Percentiles rank a stretch among this genome's conserved stretches.
These are phyloP conservation scores for Anoplophora glabripennis DNA, from an alignment of 1,140 invertebrate species.

Conservation along the genomic window DNA sequence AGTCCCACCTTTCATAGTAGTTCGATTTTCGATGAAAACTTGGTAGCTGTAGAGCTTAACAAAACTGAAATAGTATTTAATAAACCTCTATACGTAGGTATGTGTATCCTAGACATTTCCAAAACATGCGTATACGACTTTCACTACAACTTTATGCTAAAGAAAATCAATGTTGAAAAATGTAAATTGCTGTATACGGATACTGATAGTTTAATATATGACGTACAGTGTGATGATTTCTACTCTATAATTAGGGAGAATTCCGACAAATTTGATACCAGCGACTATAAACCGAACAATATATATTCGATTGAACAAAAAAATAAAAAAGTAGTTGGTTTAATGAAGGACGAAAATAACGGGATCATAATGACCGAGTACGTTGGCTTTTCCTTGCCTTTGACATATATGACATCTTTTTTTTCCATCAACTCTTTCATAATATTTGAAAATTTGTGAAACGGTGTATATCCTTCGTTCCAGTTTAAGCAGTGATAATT, in stretches of 20 bases:
- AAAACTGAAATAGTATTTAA: conserved; percentile 38
- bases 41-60: conserved; percentile 42
- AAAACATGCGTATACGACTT: conserved; percentile 42
- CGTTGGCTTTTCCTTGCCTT: too few relatives aligned
- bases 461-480: too few relatives aligned
- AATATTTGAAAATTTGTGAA: too few relatives aligned
- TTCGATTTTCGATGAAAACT: conserved; percentile 44
- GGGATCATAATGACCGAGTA: too few relatives aligned
- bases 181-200: conserved; percentile 45
- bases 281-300: too few relatives aligned
- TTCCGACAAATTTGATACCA: not conserved
- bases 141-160: conserved; percentile 36
- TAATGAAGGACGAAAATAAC: too few relatives aligned
- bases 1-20: conserved; percentile 23
- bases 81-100: conserved; percentile 43
- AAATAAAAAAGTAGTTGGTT: too few relatives aligned
- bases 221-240: conserved; percentile 2
- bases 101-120: conserved; percentile 39
- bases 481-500: too few relatives aligned
- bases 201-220: conserved; percentile 48
- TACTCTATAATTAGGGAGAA: not conserved
- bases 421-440: too few relatives aligned
- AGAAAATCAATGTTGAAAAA: conserved; percentile 19
- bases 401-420: too few relatives aligned
- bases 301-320: too few relatives aligned